phyloP scores from a whole-genome alignment of 1,140 invertebrate species.

The Bombus affinis region DNA sequence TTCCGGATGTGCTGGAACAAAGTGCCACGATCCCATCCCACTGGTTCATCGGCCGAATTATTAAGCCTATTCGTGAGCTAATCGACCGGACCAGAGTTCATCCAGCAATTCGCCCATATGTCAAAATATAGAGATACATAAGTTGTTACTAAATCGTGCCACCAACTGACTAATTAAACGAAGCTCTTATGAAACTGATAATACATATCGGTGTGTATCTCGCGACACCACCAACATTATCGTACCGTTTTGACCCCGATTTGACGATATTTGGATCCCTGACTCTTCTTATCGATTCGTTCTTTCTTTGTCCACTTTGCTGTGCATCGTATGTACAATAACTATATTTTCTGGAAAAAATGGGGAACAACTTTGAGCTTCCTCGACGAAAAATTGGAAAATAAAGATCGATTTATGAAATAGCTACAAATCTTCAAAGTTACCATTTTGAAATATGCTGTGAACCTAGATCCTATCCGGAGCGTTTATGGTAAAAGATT shows the following conservation, averaged over 20 bases:
- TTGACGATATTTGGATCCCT: background rate
- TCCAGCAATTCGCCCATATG: background rate
- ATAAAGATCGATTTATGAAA: too few relatives aligned
- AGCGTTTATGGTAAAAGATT: too few relatives aligned
- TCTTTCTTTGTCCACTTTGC: too few relatives aligned
- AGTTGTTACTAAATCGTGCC: background rate
- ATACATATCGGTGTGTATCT: background rate
- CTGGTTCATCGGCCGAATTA: slow-evolving; percentile 15
- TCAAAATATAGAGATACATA: background rate
- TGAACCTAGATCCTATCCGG: too few relatives aligned
- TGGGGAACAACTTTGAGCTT: too few relatives aligned
- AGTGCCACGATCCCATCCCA: background rate
- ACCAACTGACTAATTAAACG: background rate
- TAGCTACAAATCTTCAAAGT: too few relatives aligned
- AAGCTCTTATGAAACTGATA: background rate
- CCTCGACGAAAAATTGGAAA: too few relatives aligned
- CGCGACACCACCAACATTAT: slow-evolving; percentile 8
- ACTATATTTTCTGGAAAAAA: too few relatives aligned
- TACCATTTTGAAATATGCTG: too few relatives aligned
- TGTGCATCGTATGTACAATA: too few relatives aligned
- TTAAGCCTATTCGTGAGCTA: background rate
- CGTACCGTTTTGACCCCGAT: background rate
- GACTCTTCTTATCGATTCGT: too few relatives aligned
- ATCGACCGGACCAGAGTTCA: slow-evolving; percentile 10
- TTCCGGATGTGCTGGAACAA: slow-evolving; percentile 5